These are phyloP conservation scores for Catocala fraxini DNA, from an alignment of 2,888 invertebrate species.

Conservation along the genomic window DNA sequence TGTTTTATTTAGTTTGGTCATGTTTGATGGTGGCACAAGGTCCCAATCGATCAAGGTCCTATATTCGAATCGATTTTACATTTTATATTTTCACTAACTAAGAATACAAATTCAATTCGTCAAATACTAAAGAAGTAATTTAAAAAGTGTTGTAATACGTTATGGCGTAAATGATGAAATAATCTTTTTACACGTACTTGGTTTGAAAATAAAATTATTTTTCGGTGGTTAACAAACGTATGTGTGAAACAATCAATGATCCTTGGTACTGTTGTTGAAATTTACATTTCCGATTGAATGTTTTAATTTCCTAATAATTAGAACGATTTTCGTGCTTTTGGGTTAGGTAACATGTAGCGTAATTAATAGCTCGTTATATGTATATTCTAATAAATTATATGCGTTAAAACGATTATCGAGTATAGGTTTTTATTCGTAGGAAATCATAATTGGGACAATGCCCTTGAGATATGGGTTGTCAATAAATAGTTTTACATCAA, in stretches of 20 bases:
- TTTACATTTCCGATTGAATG: slow-evolving; percentile 62
- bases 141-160: slow-evolving; percentile 11
- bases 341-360: neutral
- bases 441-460: too few species aligned
- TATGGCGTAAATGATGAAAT: slow-evolving; percentile 11
- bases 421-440: too few species aligned
- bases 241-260: slow-evolving; percentile 46
- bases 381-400: too few species aligned
- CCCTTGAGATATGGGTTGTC: too few species aligned
- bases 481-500: too few species aligned
- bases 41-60: slow-evolving; percentile 16
- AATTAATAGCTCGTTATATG: neutral
- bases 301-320: slow-evolving; percentile 61
- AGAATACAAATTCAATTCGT: slow-evolving; percentile 11
- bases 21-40: slow-evolving; percentile 7
- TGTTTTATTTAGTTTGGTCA: slow-evolving; percentile 32
- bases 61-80: slow-evolving; percentile 3
- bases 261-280: slow-evolving; percentile 68
- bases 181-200: slow-evolving; percentile 12
- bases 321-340: slow-evolving; percentile 19
- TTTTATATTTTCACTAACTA: slow-evolving; percentile 8
- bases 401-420: too few species aligned
- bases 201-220: slow-evolving; percentile 13
- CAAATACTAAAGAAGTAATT: slow-evolving; percentile 12
- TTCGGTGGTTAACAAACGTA: slow-evolving; percentile 17